Base-by-base conservation (phyloP, 2,888 invertebrate species). In the Andrena chrysosceles region DNA sequence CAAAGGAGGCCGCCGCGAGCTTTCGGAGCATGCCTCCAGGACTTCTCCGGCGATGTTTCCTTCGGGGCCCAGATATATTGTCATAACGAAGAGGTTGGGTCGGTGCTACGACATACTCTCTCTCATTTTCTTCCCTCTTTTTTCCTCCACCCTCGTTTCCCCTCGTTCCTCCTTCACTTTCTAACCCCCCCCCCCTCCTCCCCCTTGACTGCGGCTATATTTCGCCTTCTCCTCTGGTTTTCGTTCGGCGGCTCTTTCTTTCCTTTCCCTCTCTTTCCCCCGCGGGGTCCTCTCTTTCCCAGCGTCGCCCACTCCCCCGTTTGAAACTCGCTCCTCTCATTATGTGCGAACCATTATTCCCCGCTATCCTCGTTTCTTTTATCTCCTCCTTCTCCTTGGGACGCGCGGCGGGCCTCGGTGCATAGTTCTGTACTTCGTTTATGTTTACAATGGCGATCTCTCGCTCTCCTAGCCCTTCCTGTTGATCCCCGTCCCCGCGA, bases 1-100 rank as follows among this genome's bases (percentile, higher is more conserved):
- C 93, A 93, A 93, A 93, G 93, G 91, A 87, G 83, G 73, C 85
- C 92, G 91, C 83, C 86, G 81, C 83, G 35, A 84, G 89, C 89
- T 90, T 90, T 89, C 89, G 87, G 77, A 84, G 82, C 76, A 78
- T 85, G 86, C 89, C 87, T 85, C 79, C 89, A 87, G 89, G 89
- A 90, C 89, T 90, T 85, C 85, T 87, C 86, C 74, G 81, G 83
- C 89, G 86, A 90, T 89, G 90, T 89, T 90, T 89, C 90, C 91
- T 87, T 85, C 77, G 83, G 84, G 83, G 64, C 81, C 73, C 81
- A 81, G 84, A 85, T 85, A 90, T 86, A 90, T 91, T 87, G 87
- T 87, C 87, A 87, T 85, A 87, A 87, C 87, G 85, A 87, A 82
- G 81, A 84, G 79, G 74, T 72, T 70, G 68, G 64, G 76, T 77